phyloP scores from a whole-genome alignment of 2,888 invertebrate species.

The Tachina grossa region DNA sequence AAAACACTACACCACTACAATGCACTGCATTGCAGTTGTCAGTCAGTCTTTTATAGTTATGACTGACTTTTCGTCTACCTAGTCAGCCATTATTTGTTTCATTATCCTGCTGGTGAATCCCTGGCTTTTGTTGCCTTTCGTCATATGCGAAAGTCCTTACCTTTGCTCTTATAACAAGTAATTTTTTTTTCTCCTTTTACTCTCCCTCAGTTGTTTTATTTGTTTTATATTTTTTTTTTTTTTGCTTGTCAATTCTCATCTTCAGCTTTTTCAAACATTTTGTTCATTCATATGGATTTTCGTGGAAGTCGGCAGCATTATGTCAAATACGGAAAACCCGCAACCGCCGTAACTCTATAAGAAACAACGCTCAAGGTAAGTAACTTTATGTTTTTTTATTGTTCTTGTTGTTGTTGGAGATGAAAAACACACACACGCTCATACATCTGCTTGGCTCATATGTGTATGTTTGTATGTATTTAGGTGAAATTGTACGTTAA shows the following conservation, averaged over 20 bases:
- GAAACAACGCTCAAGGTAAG: conserved; percentile 53
- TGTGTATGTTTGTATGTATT: background rate
- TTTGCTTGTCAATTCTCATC: conserved; percentile 30
- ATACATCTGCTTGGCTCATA: background rate
- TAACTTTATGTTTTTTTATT: conserved; percentile 37
- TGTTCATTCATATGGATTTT: conserved; percentile 43
- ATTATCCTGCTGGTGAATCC: conserved; percentile 56
- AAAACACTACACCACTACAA: conserved; percentile 11
- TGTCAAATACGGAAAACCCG: conserved; percentile 55
- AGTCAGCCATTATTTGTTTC: conserved; percentile 45
- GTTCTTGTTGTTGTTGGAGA: conserved; percentile 20
- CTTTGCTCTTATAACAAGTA: conserved; percentile 56
- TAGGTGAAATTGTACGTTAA: conserved; percentile 45
- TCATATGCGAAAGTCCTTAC: conserved; percentile 56
- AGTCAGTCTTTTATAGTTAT: conserved; percentile 50
- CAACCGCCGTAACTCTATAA: conserved; percentile 56
- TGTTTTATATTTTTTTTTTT: conserved; percentile 24
- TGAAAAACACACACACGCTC: background rate
- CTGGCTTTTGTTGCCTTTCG: conserved; percentile 60
- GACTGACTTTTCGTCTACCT: conserved; percentile 29
- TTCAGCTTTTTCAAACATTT: conserved; percentile 34
- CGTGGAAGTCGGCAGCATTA: conserved; percentile 65
- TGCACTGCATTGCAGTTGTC: conserved; percentile 69
- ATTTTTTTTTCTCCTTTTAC: conserved; percentile 14
- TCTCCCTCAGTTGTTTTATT: conserved; percentile 26